Base-by-base conservation (phyloP, 2,888 invertebrate species). In the Drosophila bunnanda region DNA sequence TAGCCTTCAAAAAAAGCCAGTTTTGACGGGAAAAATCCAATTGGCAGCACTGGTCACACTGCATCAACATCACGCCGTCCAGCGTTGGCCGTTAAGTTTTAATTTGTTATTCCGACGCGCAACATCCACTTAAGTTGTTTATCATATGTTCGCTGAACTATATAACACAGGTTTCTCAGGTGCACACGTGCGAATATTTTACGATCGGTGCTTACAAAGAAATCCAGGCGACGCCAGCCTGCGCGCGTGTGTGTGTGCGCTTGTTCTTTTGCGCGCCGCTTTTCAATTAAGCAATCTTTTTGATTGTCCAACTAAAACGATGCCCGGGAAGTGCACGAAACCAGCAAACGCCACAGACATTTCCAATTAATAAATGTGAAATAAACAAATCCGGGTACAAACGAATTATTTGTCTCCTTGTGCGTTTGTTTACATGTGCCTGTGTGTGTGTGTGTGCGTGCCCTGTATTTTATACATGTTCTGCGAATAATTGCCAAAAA, bases 41-140 rank as follows among this genome's bases (percentile, higher is more conserved):
- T n/a, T n/a, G n/a, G n/a, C n/a, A n/a, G n/a, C n/a, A n/a, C n/a
- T n/a, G n/a, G n/a, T n/a, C n/a, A n/a, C n/a, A n/a, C n/a, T n/a
- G n/a, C n/a, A n/a, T n/a, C n/a, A n/a, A n/a, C n/a, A n/a, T n/a
- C n/a, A n/a, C n/a, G n/a, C n/a, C n/a, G n/a, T n/a, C n/a, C n/a
- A n/a, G n/a, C n/a, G n/a, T n/a, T n/a, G n/a, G 62, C 87, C 87
- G 85, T 85, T 85, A 87, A 62, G 74, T 78, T 85, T 85, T 82
- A 72, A 87, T 79, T 84, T 82, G 74, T 78, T 58, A 68, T 74
- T 74, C 59, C 74, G 84, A 87, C 89, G 87, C 84, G 81, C 50
- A 57, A 44, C 39, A 56, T 53, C 54, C 43, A 17, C 17, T 50
- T 17, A 36, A 55, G 22, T 73, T 74, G 60, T 53, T 74, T 43